These are phyloP conservation scores for Elymnias hypermnestra DNA, from an alignment of 1,140 invertebrate genomes.

Conservation along the genomic window DNA sequence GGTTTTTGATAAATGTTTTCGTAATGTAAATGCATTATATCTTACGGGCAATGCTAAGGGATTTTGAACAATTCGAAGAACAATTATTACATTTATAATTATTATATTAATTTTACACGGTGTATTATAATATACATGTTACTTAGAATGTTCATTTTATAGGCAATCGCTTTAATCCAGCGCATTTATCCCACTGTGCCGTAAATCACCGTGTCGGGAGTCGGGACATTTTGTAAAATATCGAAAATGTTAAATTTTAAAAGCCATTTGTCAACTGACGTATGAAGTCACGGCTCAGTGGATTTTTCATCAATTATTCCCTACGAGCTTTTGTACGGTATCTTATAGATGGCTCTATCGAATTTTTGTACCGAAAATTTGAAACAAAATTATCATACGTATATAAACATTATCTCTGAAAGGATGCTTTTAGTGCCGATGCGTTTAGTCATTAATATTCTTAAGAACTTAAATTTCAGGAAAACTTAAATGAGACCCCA, in stretches of 20 bases:
- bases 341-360: not conserved
- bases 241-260: slow-evolving; percentile 29
- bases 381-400: not conserved
- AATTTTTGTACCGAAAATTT: not conserved
- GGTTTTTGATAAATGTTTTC: too few species aligned
- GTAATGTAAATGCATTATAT: too few species aligned
- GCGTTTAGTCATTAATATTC: too few species aligned
- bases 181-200: slow-evolving; percentile 16
- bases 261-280: slow-evolving; percentile 28
- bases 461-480: too few species aligned
- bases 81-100: too few species aligned
- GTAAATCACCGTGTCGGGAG: slow-evolving; percentile 29
- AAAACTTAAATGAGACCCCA: too few species aligned
- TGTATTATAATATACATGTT: not conserved
- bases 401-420: not conserved
- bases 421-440: too few species aligned
- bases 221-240: slow-evolving; percentile 26
- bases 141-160: slow-evolving; percentile 6
- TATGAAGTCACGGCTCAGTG: slow-evolving; percentile 14
- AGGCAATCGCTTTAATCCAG: slow-evolving; percentile 25
- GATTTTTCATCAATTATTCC: slow-evolving; percentile 14
- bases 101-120: too few species aligned
- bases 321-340: slow-evolving; percentile 5
- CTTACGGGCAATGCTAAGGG: not conserved
- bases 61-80: too few species aligned